Evolutionary conservation across 2,113 vertebrate genomes (phyloP).

Genomic region (Mirza zaza): DNA sequence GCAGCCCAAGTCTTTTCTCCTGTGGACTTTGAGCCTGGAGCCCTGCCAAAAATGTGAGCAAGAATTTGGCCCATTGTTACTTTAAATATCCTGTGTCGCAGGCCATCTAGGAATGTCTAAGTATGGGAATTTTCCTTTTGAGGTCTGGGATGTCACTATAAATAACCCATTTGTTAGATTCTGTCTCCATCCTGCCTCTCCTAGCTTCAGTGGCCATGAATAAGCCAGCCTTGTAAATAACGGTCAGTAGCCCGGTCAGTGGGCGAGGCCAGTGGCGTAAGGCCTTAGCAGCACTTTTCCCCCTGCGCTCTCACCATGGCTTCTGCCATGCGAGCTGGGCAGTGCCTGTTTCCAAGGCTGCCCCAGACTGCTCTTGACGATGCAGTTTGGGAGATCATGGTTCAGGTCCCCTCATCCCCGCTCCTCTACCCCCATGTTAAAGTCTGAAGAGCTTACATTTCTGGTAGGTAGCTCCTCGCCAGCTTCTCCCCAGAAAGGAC

Average conservation of each 20-base stretch:
- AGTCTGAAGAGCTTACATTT: neutral
- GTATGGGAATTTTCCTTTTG: constrained; percentile 80
- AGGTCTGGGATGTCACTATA: constrained; percentile 73
- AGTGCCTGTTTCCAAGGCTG: neutral
- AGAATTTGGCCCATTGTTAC: constrained; percentile 81
- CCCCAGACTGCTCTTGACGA: neutral
- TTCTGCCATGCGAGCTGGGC: neutral
- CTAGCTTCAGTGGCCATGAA: constrained; percentile 42
- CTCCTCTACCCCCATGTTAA: neutral
- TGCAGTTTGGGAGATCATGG: neutral
- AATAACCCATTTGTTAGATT: constrained; percentile 75
- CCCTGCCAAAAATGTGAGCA: constrained; percentile 76
- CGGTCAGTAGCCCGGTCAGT: neutral
- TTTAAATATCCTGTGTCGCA: constrained; percentile 80
- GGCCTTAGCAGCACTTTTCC: neutral
- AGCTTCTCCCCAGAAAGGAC: neutral
- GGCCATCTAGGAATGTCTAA: constrained; percentile 82
- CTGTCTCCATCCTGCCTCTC: constrained; percentile 75
- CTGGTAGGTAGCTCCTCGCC: neutral
- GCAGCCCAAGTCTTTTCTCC: constrained; percentile 60
- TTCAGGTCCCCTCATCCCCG: neutral
- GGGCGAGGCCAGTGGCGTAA: neutral
- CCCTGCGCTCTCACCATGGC: neutral
- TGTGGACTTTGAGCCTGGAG: constrained; percentile 74
- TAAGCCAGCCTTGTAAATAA: constrained; percentile 51